A percentile compares a stretch with the other conserved stretches of the same genome.
These are phyloP conservation scores for Syrmaticus mikado DNA, from an alignment of 2,113 vertebrate genomes.

Conservation along the genomic window DNA sequence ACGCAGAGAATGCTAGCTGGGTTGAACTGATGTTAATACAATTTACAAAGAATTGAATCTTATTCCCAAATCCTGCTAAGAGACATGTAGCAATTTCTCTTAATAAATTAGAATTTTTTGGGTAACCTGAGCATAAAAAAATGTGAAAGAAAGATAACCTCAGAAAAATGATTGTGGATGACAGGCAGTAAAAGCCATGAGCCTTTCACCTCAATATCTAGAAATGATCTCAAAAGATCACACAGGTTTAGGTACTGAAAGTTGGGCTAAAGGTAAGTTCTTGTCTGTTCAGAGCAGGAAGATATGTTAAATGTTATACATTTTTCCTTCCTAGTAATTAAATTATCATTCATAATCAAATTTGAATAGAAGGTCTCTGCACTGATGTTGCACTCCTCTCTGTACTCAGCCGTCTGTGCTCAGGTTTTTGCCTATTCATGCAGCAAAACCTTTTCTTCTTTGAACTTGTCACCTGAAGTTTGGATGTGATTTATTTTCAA, in stretches of 20 bases:
- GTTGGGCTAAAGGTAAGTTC: background rate
- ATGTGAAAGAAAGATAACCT: background rate
- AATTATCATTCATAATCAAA: background rate
- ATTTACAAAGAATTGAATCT: background rate
- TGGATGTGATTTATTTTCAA: background rate
- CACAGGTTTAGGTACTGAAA: background rate
- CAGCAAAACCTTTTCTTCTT: background rate
- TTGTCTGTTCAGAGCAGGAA: background rate
- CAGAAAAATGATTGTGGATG: background rate
- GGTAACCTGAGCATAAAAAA: background rate
- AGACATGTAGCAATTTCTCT: background rate
- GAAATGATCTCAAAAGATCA: background rate
- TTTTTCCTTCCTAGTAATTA: background rate
- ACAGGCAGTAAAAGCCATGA: background rate
- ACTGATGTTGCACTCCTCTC: background rate
- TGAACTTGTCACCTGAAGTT: background rate
- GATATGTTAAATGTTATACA: background rate
- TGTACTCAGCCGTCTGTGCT: background rate
- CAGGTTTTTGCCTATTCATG: background rate
- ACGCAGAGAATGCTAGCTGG: background rate
- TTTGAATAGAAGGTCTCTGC: background rate
- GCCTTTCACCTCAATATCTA: background rate
- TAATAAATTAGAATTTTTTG: background rate
- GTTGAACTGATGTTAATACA: background rate
- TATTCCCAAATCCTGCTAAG: background rate